Evolutionary conservation across 2,888 invertebrate species (phyloP), one percentile per base, ranked within the genome.

Genomic region (Sisyra terminalis): DNA sequence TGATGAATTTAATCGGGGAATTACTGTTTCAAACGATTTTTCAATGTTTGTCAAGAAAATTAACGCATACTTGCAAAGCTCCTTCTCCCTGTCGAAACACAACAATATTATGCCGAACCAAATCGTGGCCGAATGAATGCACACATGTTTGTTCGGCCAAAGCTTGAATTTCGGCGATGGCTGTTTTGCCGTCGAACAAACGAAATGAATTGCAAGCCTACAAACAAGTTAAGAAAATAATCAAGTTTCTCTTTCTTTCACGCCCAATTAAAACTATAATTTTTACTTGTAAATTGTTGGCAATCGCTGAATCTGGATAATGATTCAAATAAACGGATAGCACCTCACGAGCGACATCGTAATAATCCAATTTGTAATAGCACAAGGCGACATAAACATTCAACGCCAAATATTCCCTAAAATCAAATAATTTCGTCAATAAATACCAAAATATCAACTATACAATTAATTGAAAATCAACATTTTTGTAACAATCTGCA

Each of bases 281-380:
- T n/a, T n/a, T 47, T 37, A 78, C 78, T 61, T 93, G 93, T 44
- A 98, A 70, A 66, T 98, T 98, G 17, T 88, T 79, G 1, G 96
- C 97, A 46, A 93, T 86, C 1, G 92, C 89, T 47, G 96, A 96
- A 52, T 94, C 92, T 3, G 89, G 81, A 61, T 81, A 84, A 56
- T 86, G 84, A 46, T 87, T 84, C 41, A 98, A 67, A 61, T 98
- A 98, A 15, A 90, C 79, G 15, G 87, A 85, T 10, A 96, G 67
- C n/a, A 94, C 90, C 64, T 96, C 96, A 63, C 96, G 93, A 0
- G 96, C 93, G 38, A 94, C 93, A 61, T 97, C 97, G 57, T 93
- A 97, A 60, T 94, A 97, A 63, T 97, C 97, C 54, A 97, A 66
- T 61, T 98, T 97, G 65, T 97, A 98, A 64, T 97, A 97, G 57